Percentiles rank a stretch among this genome's conserved stretches.
phyloP scores from a whole-genome alignment of 2,888 invertebrate species.

The Cenopis cana region DNA sequence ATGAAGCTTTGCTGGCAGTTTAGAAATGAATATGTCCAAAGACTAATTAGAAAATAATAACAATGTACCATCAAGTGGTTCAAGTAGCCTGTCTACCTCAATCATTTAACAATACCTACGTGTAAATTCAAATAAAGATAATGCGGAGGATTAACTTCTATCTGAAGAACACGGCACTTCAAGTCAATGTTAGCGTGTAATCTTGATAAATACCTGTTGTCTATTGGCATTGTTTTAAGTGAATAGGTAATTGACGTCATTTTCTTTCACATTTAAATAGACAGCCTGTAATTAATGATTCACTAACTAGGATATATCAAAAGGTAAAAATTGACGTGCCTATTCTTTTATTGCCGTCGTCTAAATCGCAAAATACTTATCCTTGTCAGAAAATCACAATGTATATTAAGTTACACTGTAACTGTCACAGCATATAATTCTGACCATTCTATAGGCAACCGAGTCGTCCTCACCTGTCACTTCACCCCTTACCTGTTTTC shows the following conservation, averaged over 20 bases:
- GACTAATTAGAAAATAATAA: neutral
- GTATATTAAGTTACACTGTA: neutral
- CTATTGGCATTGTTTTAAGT: neutral
- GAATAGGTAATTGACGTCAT: too few species aligned
- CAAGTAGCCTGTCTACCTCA: constrained; percentile 2
- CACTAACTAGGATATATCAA: too few species aligned
- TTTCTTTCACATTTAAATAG: too few species aligned
- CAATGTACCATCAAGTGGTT: neutral
- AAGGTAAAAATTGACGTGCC: too few species aligned
- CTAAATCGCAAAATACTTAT: too few species aligned
- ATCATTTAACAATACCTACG: neutral
- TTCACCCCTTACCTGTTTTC: too few species aligned
- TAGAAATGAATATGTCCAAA: too few species aligned
- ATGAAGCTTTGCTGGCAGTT: too few species aligned
- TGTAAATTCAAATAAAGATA: constrained; percentile 17
- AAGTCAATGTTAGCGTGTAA: constrained; percentile 1
- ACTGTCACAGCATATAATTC: neutral
- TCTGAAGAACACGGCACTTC: constrained; percentile 14
- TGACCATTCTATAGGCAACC: neutral
- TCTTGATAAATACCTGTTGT: neutral
- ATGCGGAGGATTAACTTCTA: constrained; percentile 3
- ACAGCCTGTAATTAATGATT: too few species aligned
- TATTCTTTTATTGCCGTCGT: too few species aligned
- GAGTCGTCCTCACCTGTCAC: too few species aligned
- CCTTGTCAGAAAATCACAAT: neutral